Evolutionary conservation across 2,888 invertebrate species (phyloP).

Genomic region (Cabera pusaria): DNA sequence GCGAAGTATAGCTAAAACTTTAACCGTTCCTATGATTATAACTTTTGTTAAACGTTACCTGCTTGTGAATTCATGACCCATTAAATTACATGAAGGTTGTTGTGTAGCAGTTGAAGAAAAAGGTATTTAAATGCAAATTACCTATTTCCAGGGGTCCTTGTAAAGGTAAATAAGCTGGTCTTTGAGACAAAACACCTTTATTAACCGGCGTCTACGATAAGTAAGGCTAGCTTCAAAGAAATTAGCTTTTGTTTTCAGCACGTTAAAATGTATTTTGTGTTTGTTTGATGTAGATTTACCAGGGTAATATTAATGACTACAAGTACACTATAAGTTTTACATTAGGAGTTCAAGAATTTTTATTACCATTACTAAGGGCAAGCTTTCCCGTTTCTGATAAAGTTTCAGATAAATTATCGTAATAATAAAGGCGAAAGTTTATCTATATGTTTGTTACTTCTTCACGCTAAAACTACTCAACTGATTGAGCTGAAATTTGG

Average conservation of each 20-base stretch:
- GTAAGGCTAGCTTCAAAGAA: slow-evolving; percentile 16
- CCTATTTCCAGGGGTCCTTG: slow-evolving; percentile 30
- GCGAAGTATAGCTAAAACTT: no score
- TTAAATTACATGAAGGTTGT: slow-evolving; percentile 12
- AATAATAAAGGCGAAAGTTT: no score
- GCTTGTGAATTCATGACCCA: slow-evolving; percentile 14
- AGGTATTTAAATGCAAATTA: slow-evolving; percentile 37
- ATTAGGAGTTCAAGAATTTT: no score
- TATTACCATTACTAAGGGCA: no score
- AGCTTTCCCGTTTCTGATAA: no score
- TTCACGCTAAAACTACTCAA: no score
- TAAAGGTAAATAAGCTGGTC: slow-evolving; percentile 26
- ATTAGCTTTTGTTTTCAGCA: slow-evolving; percentile 23
- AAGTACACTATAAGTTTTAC: not conserved
- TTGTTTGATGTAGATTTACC: not conserved
- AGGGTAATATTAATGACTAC: not conserved
- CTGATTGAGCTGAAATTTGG: no score
- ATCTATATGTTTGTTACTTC: no score
- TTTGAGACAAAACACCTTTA: slow-evolving; percentile 30
- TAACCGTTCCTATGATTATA: no score
- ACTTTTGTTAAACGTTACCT: slow-evolving; percentile 1
- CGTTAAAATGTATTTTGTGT: not conserved
- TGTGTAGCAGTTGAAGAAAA: slow-evolving; percentile 37
- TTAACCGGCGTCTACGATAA: slow-evolving; percentile 20
- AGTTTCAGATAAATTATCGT: no score